A percentile compares a stretch with the other conserved stretches of the same genome.
Conservation (phyloP, 2,888 invertebrate genomes). For the Colostygia pectinataria region DNA sequence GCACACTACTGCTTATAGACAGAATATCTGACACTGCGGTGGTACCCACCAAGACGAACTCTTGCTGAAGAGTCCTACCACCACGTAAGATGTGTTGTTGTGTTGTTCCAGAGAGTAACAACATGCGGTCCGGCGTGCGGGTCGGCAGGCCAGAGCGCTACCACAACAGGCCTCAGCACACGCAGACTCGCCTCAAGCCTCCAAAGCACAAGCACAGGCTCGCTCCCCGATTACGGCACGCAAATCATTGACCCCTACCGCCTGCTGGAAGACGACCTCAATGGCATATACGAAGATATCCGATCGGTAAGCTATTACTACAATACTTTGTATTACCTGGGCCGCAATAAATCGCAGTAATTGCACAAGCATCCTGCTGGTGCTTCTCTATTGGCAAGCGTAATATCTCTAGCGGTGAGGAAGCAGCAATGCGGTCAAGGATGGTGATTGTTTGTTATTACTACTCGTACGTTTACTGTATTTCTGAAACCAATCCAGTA, state of each 20-base stretch:
- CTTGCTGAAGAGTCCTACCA: no score
- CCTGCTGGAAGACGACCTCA: slow-evolving; percentile 93
- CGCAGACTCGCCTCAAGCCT: slow-evolving; percentile 85
- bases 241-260: slow-evolving; percentile 93
- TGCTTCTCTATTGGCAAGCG: slow-evolving; percentile 12
- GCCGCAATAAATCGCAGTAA: slow-evolving; percentile 7
- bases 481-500: no score
- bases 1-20: no score
- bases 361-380: slow-evolving; percentile 12
- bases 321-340: no score
- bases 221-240: slow-evolving; percentile 87
- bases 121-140: slow-evolving; percentile 72
- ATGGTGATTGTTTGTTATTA: slow-evolving; percentile 12
- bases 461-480: neutral
- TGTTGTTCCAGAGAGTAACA: slow-evolving; percentile 66
- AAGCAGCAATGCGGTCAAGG: slow-evolving; percentile 24
- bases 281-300: slow-evolving; percentile 93
- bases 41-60: no score
- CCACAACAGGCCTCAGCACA: slow-evolving; percentile 56
- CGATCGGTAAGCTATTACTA: slow-evolving; percentile 84
- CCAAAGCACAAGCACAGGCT: slow-evolving; percentile 91
- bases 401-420: slow-evolving; percentile 15
- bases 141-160: slow-evolving; percentile 52
- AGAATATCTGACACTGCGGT: no score
- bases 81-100: no score